These are phyloP conservation scores for Xiphophorus birchmanni DNA, from an alignment of 2,797 vertebrate species.

Conservation along the genomic window DNA sequence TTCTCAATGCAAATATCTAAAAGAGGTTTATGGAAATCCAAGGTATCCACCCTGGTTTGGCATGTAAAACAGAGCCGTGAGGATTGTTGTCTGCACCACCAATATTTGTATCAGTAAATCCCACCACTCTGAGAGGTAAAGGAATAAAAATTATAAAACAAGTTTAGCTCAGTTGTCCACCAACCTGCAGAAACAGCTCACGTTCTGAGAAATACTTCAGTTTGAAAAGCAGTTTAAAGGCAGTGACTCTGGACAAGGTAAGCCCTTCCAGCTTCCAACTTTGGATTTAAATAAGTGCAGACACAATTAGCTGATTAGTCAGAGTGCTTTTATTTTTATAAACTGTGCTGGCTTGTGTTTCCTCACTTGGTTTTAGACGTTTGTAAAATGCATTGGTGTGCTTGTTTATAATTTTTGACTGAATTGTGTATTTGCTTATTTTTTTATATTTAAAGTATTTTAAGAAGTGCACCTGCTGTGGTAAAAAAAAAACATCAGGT, in stretches of 20 bases:
- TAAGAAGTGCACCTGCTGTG: neutral
- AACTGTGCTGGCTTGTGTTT: neutral
- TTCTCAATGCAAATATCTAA: constrained; percentile 85
- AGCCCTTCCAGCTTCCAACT: constrained; percentile 25
- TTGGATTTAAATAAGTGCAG: neutral
- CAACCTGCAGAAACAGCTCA: constrained; percentile 10
- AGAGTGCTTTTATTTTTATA: neutral
- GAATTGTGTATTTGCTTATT: neutral
- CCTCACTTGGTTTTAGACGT: neutral
- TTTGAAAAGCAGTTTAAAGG: neutral
- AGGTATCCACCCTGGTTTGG: constrained; percentile 80
- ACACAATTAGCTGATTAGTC: neutral
- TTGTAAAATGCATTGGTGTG: neutral
- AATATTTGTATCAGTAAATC: constrained; percentile 51
- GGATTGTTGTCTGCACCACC: constrained; percentile 63
- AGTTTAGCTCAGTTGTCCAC: constrained; percentile 3
- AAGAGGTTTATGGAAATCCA: constrained; percentile 85
- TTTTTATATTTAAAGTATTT: neutral
- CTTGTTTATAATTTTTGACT: neutral
- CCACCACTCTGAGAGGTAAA: constrained; percentile 33
- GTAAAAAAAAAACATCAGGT: neutral
- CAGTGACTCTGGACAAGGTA: constrained; percentile 58
- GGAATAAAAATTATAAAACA: constrained; percentile 20
- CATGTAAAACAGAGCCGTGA: constrained; percentile 82
- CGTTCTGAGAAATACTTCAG: constrained; percentile 20